A percentile compares a stretch with the other conserved stretches of the same genome.
These are phyloP conservation scores for Mustela erminea DNA, from an alignment of 2,797 vertebrate species.

Conservation along the genomic window DNA sequence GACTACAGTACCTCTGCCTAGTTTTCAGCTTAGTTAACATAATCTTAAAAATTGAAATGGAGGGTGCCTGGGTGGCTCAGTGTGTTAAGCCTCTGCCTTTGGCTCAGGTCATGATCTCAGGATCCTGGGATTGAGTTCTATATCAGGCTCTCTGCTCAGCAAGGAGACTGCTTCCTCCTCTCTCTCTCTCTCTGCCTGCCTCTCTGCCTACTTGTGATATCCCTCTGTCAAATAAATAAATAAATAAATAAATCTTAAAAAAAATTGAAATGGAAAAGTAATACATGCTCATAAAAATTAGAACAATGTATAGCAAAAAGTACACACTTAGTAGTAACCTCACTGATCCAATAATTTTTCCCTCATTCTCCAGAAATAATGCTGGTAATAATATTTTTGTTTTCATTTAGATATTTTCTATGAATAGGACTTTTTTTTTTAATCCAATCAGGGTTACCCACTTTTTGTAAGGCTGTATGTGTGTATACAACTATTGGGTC, in stretches of 20 bases:
- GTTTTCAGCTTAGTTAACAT: conserved; percentile 14
- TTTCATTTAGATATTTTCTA: neutral
- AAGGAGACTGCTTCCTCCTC: no score
- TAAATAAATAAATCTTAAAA: no score
- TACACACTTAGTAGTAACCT: neutral
- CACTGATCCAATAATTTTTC: neutral
- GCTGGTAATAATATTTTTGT: neutral
- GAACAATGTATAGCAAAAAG: neutral
- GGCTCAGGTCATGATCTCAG: no score
- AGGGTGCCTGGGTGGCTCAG: no score
- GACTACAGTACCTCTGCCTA: neutral
- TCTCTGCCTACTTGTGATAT: no score
- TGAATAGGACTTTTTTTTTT: neutral
- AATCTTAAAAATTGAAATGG: conserved; percentile 24
- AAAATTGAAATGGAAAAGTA: neutral
- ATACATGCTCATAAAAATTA: neutral
- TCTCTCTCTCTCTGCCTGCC: no score
- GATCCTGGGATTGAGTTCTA: no score
- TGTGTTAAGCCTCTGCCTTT: no score
- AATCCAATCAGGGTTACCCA: neutral
- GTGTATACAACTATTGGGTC: neutral
- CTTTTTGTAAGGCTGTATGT: neutral
- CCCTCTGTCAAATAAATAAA: no score
- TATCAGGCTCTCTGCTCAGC: no score
- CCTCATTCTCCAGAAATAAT: neutral